Evolutionary conservation across 1,140 invertebrate genomes (phyloP), one percentile per base, ranked within the genome.

Genomic region (Drosophila equinoxialis): DNA sequence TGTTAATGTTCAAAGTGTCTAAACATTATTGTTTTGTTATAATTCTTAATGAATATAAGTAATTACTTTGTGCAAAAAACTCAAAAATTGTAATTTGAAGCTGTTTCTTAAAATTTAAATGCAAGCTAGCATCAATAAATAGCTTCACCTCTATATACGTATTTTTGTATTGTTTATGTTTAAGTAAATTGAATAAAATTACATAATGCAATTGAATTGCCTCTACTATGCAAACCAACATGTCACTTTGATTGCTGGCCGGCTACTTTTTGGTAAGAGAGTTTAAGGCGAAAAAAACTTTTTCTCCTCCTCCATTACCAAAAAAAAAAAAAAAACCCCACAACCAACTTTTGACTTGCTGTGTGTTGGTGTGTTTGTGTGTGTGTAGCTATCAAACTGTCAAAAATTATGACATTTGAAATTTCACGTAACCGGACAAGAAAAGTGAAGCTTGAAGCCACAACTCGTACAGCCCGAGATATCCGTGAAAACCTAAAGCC

Each of bases 361-460:
- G 45, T 39, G 54, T 60, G 7, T 48, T 42, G 51, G 66, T 51
- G 71, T 26, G 39, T 72, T 62, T 73, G 51, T 70, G 48, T 71
- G 54, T 76, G 69, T 82, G 42, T 65, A 74, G 81, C 89, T 80
- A 89, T 89, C 90, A 91, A 87, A 80, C 90, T 91, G 89, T 91
- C 89, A 91, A 84, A 77, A 91, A 91, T 82, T 85, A 89, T 90
- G 84, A 91, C 89, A 91, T 91, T 89, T 91, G 80, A 90, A 84
- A 83, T 90, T 90, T 90, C 78, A 90, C 82, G 80, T 81, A 84
- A 90, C 75, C 79, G 82, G 70, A 85, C 85, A 89, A 74, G 71
- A 90, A 90, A 90, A 78, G 74, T 81, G 71, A 70, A 73, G 69
- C 77, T 64, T 54, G 17, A 17, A 39, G 37, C 37, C 37, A 37